Conservation (phyloP, 2,113 vertebrate species). For the Aythya baeri region DNA sequence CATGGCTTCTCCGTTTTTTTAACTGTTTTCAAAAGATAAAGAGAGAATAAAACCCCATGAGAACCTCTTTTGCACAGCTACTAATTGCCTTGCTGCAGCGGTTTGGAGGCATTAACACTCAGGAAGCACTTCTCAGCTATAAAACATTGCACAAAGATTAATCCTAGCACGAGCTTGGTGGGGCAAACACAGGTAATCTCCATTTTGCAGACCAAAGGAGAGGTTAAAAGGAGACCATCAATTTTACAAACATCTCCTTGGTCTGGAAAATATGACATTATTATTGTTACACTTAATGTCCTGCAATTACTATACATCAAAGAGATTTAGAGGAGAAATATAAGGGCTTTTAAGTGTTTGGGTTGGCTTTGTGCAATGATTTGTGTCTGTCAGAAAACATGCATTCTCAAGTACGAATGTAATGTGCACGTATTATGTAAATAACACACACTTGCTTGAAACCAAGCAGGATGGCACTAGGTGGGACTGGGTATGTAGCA, state of each 20-base stretch:
- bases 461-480: neutral
- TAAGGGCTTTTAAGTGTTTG: neutral
- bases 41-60: neutral
- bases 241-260: neutral
- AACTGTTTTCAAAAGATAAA: neutral
- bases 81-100: neutral
- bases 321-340: neutral
- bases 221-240: neutral
- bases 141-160: neutral
- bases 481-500: neutral
- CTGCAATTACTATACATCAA: neutral
- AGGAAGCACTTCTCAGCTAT: neutral
- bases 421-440: neutral
- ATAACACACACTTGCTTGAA: neutral
- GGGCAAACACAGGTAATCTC: slow-evolving; percentile 47
- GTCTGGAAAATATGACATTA: neutral
- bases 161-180: neutral
- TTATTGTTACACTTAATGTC: neutral
- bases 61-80: neutral
- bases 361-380: neutral
- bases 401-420: neutral
- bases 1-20: neutral
- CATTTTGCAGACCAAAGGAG: neutral
- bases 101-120: neutral
- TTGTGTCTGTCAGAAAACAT: neutral